phyloP scores from a whole-genome alignment of 2,797 vertebrate species.

The Merluccius polli region DNA sequence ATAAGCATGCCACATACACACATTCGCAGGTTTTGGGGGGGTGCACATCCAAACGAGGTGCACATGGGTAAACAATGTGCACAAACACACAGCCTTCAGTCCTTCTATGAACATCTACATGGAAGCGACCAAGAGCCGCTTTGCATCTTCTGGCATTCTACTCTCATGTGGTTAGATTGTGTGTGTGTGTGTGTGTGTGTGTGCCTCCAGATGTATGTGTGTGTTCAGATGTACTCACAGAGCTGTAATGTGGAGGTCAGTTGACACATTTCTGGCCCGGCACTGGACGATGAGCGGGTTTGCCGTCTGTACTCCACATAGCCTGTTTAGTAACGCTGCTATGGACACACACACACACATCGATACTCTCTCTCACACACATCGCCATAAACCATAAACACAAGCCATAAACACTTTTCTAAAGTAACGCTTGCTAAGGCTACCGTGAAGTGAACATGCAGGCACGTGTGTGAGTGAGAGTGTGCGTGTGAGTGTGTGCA shows the following conservation, averaged over 20 bases:
- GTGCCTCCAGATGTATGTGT: background rate
- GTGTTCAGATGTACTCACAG: conserved; percentile 29
- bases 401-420: background rate
- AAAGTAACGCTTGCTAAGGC: conserved; percentile 1
- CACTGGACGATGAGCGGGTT: conserved; percentile 46
- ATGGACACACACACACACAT: conserved; percentile 3
- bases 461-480: background rate
- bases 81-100: conserved; percentile 21
- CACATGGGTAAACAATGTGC: background rate
- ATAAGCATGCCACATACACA: conserved; percentile 7
- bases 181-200: background rate
- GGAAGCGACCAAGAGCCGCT: background rate
- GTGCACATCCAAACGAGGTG: background rate
- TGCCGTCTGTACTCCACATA: background rate
- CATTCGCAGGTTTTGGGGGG: background rate
- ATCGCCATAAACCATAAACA: conserved; percentile 1
- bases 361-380: conserved; percentile 16
- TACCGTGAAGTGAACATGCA: conserved; percentile 11
- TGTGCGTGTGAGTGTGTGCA: conserved; percentile 2
- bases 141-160: background rate
- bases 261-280: conserved; percentile 53
- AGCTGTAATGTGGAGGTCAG: conserved; percentile 53
- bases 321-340: background rate
- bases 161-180: background rate
- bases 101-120: conserved; percentile 15